phyloP scores from a whole-genome alignment of 2,888 invertebrate species.

The Ophioninae sp. region DNA sequence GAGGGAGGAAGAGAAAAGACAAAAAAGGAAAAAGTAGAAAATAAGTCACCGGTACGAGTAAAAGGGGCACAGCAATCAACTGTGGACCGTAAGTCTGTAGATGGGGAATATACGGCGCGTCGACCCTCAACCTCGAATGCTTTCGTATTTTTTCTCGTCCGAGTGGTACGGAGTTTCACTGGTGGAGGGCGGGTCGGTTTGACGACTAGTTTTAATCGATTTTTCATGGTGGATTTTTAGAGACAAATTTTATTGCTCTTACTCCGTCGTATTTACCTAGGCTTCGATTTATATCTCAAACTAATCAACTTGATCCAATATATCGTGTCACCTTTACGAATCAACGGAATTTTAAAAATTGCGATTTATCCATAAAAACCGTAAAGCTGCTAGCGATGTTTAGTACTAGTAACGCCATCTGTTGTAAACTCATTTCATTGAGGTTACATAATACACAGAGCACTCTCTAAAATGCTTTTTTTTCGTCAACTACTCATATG shows the following conservation, averaged over 20 bases:
- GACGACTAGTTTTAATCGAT: neutral
- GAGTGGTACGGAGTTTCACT: neutral
- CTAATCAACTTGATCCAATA: too few species aligned
- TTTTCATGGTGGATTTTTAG: neutral
- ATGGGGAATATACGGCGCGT: neutral
- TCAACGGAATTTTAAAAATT: too few species aligned
- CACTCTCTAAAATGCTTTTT: too few species aligned
- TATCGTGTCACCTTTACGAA: too few species aligned
- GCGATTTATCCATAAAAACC: too few species aligned
- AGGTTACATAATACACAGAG: too few species aligned
- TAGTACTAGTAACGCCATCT: too few species aligned
- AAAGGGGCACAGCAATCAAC: slow-evolving; percentile 48
- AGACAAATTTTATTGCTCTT: neutral
- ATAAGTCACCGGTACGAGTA: slow-evolving; percentile 56
- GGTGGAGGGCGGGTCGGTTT: neutral
- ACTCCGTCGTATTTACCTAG: too few species aligned
- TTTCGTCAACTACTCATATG: too few species aligned
- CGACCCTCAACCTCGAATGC: neutral
- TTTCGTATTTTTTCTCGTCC: neutral
- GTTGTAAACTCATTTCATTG: too few species aligned
- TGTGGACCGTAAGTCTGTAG: neutral
- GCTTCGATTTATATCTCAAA: too few species aligned
- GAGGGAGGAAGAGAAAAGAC: neutral
- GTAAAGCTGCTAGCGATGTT: too few species aligned
- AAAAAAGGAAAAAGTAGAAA: slow-evolving; percentile 37